Conservation (phyloP, 2,113 vertebrate species). For the Pedetes capensis region DNA sequence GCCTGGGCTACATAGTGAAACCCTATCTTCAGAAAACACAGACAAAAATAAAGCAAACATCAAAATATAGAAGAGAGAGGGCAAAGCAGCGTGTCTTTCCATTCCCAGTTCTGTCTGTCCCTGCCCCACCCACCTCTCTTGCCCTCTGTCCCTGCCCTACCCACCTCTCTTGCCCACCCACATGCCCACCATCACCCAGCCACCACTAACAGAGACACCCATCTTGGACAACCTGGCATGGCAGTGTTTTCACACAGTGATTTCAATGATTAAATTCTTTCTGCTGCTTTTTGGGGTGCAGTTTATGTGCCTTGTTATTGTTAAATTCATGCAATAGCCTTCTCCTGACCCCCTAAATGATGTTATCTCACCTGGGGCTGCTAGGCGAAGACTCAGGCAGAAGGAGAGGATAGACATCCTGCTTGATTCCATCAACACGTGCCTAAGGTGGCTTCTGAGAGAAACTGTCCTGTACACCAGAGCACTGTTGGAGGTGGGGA, state of each 20-base stretch:
- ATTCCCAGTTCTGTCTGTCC: neutral
- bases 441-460: neutral
- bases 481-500: neutral
- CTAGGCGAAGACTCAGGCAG: neutral
- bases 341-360: neutral
- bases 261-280: neutral
- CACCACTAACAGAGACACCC: neutral
- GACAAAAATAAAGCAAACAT: neutral
- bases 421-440: neutral
- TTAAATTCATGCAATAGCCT: neutral
- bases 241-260: neutral
- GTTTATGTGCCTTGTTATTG: neutral
- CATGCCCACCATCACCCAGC: neutral
- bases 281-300: neutral
- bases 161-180: neutral
- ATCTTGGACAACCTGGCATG: neutral
- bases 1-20: no score
- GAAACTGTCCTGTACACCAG: neutral
- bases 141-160: no score
- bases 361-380: neutral
- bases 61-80: neutral
- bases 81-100: neutral
- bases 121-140: neutral
- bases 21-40: no score
- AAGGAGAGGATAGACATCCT: neutral